Conservation (phyloP, 2,797 vertebrate species). For the Sciurus carolinensis region DNA sequence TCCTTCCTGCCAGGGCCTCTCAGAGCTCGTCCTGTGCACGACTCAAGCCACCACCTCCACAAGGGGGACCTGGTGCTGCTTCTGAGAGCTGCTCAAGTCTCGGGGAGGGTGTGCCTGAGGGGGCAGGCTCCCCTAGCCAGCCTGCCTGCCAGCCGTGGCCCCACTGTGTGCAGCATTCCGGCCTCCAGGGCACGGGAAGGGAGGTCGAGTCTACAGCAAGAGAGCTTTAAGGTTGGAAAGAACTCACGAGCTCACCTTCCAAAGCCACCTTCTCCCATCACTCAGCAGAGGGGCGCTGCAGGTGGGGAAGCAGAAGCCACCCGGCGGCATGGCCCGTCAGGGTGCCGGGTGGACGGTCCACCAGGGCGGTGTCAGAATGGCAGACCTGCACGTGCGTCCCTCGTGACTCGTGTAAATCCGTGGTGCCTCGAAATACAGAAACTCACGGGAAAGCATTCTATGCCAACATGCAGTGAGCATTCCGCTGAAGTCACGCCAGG, state of each 20-base stretch:
- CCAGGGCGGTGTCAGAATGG: no score
- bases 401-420: neutral
- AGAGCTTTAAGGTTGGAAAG: neutral
- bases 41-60: no score
- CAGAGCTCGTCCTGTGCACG: no score
- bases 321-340: no score
- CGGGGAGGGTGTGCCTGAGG: no score
- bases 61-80: no score
- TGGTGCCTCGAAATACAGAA: neutral
- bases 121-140: no score
- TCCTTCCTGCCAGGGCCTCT: no score
- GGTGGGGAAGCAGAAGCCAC: neutral
- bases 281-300: neutral
- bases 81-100: no score
- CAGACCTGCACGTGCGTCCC: no score
- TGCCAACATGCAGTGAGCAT: neutral
- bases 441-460: neutral
- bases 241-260: neutral
- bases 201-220: neutral
- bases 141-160: no score
- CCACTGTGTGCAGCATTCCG: neutral
- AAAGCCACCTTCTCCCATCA: neutral
- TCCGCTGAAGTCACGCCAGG: neutral
- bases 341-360: no score
- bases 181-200: neutral